Percentiles rank a stretch among this genome's conserved stretches.
phyloP scores from a whole-genome alignment of 1,140 invertebrate genomes.

The Papilio polyxenes region DNA sequence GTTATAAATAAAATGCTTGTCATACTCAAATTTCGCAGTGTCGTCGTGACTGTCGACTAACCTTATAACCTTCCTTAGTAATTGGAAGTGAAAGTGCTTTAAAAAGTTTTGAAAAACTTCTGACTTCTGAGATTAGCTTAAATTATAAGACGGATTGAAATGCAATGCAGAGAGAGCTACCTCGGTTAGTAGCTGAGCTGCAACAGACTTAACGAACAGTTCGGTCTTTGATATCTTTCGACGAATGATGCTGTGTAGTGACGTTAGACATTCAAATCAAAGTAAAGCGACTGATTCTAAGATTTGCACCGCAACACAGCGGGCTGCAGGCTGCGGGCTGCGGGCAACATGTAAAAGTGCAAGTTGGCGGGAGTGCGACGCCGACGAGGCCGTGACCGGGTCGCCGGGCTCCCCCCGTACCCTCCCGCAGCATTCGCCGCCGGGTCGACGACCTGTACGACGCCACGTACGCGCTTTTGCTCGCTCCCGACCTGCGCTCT shows the following conservation, averaged over 20 bases:
- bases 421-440: background rate
- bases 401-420: slow-evolving; percentile 45
- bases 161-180: too few species aligned
- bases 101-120: too few species aligned
- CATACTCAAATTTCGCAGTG: too few species aligned
- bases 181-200: background rate
- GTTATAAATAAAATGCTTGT: background rate
- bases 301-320: background rate
- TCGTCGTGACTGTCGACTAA: too few species aligned
- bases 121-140: too few species aligned
- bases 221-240: too few species aligned
- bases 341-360: slow-evolving; percentile 28
- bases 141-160: too few species aligned
- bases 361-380: slow-evolving; percentile 34
- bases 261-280: background rate
- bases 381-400: slow-evolving; percentile 36
- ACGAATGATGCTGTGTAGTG: background rate
- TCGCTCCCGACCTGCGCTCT: background rate
- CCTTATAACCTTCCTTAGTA: too few species aligned
- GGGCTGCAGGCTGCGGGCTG: background rate
- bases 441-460: slow-evolving; percentile 25
- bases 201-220: background rate
- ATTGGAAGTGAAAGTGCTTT: too few species aligned
- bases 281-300: background rate
- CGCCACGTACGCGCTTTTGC: slow-evolving; percentile 10